Evolutionary conservation across 2,113 vertebrate species (phyloP), one percentile per base, ranked within the genome.

Genomic region (Butastur rufipennis): DNA sequence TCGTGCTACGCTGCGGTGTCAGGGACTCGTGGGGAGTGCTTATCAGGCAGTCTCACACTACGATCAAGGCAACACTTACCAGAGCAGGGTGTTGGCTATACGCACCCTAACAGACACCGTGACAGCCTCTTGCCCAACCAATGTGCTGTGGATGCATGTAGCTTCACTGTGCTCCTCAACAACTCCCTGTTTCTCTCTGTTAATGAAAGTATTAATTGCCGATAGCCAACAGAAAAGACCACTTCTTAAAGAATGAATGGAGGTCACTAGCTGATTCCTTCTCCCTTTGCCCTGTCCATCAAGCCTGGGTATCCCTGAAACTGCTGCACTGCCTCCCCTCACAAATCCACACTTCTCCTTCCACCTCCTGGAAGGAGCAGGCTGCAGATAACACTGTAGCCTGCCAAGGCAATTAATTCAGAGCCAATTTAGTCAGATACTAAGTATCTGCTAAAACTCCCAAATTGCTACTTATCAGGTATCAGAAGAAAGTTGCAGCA

Each of bases 91-190:
- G 18, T 6, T 13, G 32, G 62, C 40, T 31, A 16, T 4, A 20
- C 0, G 6, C 34, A 25, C 13, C 0, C 55, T 14, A 40, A 36
- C 16, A 31, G 52, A 14, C 34, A 53, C 40, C 1, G 0, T 14
- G 29, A 20, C 67, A 75, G 32, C 17, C 31, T 61, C 63, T 50
- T 52, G 17, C 38, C 8, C 2, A 1, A 15, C 36, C 73, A 16
- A 1, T 0, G 0, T 18, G 25, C 62, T 70, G 8, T 2, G 6
- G 34, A 12, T 15, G 26, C 21, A 31, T 2, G 16, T 9, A 43
- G 17, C n/a, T 45, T 52, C 26, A 16, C 9, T 18, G 40, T 25
- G 38, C 43, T 74, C 55, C 43, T 59, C 63, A 55, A 26, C 45
- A 59, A 45, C 36, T 78, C 45, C 50, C 53, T 29, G 53, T 16